Base-by-base conservation (phyloP, 2,113 vertebrate genomes). In the Globicephala melas region DNA sequence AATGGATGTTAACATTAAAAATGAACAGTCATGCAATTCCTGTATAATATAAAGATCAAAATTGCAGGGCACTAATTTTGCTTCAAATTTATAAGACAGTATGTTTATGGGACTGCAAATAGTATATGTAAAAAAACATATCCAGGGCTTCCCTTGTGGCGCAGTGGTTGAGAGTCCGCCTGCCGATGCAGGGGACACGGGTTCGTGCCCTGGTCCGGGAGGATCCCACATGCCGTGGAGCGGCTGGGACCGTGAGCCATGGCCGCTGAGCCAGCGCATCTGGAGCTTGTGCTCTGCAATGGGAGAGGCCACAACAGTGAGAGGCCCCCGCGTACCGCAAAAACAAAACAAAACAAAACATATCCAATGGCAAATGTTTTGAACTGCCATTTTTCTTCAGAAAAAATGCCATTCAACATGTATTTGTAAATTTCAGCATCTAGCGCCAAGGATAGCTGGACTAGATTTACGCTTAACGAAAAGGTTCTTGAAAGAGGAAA, bases 1-100 rank as follows among this genome's bases (percentile, higher is more conserved):
- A 98, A 98, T 98, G 96, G 97, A 98, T 97, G 96, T 97, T 98
- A 97, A 74, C 87, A 97, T 98, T 98, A 98, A 98, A 98, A 98
- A 98, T 96, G 95, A 98, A 89, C 83, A 98, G 81, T 96, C 98
- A 94, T 98, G 94, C 89, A 98, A 98, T 91, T 89, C 95, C 85
- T 98, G 74, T 97, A 87, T 97, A 97, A 98, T 96, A 96, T 98
- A 95, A 96, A 98, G 95, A 91, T 94, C 41, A 98, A 96, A 97
- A 98, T 90, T 47, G 53, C 82, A 85, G 96, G 97, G 62, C 95
- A 97, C 82, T 89, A 55, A 97, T 96, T 98, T 97, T 67, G 33
- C 63, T 76, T 97, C 95, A 92, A 88, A 94, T 94, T 93, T 97
- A 96, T 94, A 96, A 96, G 85, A 79, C 89, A 71, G 36, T 89